Evolutionary conservation across 2,797 vertebrate species (phyloP).

Genomic region (Simalia tracyae): DNA sequence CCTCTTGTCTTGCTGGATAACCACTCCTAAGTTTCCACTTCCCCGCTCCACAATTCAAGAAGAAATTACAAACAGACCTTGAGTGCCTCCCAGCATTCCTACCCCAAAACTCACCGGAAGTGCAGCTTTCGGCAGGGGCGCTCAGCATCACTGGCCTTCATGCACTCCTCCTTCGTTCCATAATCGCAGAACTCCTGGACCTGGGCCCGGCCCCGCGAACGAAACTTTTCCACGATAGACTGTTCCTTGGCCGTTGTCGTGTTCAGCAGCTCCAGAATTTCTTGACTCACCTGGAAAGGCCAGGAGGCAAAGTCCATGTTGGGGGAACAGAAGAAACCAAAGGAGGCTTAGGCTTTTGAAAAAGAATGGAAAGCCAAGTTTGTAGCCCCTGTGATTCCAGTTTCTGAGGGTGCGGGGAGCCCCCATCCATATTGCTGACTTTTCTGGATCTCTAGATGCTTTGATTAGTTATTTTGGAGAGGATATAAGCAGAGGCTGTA

Average conservation of each 20-base stretch:
- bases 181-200: conserved; percentile 96
- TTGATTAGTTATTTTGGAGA: too few species aligned
- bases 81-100: neutral
- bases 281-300: conserved; percentile 83
- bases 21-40: neutral
- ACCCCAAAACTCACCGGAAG: conserved; percentile 78
- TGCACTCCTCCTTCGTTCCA: conserved; percentile 93
- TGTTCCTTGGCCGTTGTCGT: conserved; percentile 94
- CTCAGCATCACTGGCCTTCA: conserved; percentile 83
- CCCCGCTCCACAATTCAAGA: neutral
- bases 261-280: conserved; percentile 92
- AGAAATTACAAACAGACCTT: neutral
- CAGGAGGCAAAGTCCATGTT: neutral
- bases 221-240: conserved; percentile 94
- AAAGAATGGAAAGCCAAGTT: neutral
- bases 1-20: neutral
- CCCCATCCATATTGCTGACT: neutral
- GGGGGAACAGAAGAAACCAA: neutral
- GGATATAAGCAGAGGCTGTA: too few species aligned
- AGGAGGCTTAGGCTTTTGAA: neutral
- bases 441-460: neutral
- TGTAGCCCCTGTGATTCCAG: neutral
- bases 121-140: conserved; percentile 89
- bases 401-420: too few species aligned
- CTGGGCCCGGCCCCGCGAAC: conserved; percentile 89